Evolutionary conservation across 2,888 invertebrate species (phyloP).

Genomic region (Phania funesta): DNA sequence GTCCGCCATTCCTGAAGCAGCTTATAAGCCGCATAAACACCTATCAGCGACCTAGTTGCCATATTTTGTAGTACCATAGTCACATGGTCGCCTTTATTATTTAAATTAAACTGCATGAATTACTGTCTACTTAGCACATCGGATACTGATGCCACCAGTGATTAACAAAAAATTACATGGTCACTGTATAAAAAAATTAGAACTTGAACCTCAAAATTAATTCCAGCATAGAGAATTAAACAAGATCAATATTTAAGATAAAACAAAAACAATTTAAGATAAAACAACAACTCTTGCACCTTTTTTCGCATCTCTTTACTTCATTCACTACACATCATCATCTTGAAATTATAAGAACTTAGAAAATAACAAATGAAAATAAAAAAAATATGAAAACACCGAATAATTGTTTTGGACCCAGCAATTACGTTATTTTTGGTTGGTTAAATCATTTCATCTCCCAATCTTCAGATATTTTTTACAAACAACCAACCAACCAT

Average conservation of each 20-base stretch:
- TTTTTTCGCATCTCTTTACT: conserved; percentile 3
- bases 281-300: conserved; percentile 37
- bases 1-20: too few species aligned
- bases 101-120: neutral
- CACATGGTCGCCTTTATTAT: neutral
- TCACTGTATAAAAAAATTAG: neutral
- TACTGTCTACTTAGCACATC: neutral
- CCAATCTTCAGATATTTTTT: conserved; percentile 1
- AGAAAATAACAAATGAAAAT: conserved; percentile 15
- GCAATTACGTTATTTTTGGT: conserved; percentile 47
- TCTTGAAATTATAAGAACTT: conserved; percentile 48
- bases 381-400: conserved; percentile 7
- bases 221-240: conserved; percentile 24
- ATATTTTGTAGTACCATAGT: too few species aligned
- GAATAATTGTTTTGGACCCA: conserved; percentile 48
- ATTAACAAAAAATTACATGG: neutral
- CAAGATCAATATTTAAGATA: conserved; percentile 46
- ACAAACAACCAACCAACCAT: conserved; percentile 15
- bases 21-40: too few species aligned
- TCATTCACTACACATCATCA: conserved; percentile 13
- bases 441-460: conserved; percentile 36
- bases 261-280: conserved; percentile 40
- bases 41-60: too few species aligned
- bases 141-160: neutral
- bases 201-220: conserved; percentile 17